Base-by-base conservation (phyloP, 2,888 invertebrate genomes). In the Andrena dorsata region DNA sequence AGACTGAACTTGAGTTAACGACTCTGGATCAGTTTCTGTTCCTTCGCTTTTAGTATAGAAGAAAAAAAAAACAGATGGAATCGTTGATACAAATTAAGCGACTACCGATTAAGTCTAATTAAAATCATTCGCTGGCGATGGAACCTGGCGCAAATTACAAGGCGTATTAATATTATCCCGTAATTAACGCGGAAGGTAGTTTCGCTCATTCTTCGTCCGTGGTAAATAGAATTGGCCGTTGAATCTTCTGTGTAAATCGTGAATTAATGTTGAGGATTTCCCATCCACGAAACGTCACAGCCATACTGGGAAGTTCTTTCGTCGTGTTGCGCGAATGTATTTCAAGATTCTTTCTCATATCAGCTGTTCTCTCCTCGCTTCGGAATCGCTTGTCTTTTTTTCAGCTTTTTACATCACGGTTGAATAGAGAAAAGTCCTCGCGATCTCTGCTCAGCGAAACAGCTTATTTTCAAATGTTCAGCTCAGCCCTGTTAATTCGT, bases 1-100 rank as follows among this genome's bases (percentile, higher is more conserved):
- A 80, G 78, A 63, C 61, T 47, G 68, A 72, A 68, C 66, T 80
- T 68, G 49, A 63, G 61, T 72, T 58, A 72, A 78, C 72, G 61
- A 72, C 72, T 61, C 47, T 30, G 56, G 72, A 78, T 66, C 66
- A 63, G 56, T 30, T 77, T 77, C 61, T 71, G 32, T 66, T 77
- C 66, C 32, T 28, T 28, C 35, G 41, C 53, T 47, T 68, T 78
- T 80, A 47, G 28, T 23, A 13, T 28, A 47, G 26, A 20, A 23
- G 3, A 53, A 20, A 47, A 20, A 69, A 41, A 35, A 20, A 78
- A 63, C 78, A 63, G 66, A 60, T 35, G 66, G 61, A 78, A 35
- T n/a, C 72, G 23, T 63, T 32, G 26, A 61, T 61, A 60, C 26
- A 53, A 60, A 32, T 32, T 60, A 65, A 66, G 30, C 58, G 30